Conservation (phyloP, 2,113 vertebrate species). For the Choloepus hoffmanni region DNA sequence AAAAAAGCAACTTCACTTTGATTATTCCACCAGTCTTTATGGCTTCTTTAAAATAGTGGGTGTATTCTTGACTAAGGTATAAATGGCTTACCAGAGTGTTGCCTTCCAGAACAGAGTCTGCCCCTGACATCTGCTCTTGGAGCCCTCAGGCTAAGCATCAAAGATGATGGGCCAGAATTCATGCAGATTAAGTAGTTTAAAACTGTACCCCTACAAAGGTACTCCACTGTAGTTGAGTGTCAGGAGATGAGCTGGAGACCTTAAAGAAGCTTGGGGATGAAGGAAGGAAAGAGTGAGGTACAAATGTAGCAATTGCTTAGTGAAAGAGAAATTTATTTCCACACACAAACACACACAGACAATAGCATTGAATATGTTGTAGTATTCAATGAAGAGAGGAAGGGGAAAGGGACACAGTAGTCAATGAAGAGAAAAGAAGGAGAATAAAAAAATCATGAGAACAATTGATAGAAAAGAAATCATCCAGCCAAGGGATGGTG, state of each 20-base stretch:
- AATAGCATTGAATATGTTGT: not conserved
- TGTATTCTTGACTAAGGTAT: not conserved
- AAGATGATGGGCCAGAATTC: not conserved
- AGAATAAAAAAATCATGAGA: not conserved
- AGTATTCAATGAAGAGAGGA: too few relatives aligned
- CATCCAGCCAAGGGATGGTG: not conserved
- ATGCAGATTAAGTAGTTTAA: constrained; percentile 2
- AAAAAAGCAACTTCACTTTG: not conserved
- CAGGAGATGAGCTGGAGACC: not conserved
- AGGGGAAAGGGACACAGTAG: not conserved
- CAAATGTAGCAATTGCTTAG: not conserved
- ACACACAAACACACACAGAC: not conserved
- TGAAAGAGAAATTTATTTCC: not conserved
- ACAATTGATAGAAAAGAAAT: too few relatives aligned
- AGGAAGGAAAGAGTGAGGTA: not conserved
- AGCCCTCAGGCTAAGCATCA: not conserved
- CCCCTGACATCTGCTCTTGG: not conserved
- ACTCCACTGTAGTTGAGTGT: not conserved
- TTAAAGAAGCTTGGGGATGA: not conserved
- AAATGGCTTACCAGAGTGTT: not conserved
- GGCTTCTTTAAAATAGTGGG: not conserved
- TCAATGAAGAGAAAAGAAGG: not conserved
- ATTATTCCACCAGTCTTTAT: not conserved
- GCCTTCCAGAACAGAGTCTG: not conserved
- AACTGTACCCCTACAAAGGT: not conserved